Conservation (phyloP, 1,140 invertebrate genomes). For the Aphaenogaster floridana region DNA sequence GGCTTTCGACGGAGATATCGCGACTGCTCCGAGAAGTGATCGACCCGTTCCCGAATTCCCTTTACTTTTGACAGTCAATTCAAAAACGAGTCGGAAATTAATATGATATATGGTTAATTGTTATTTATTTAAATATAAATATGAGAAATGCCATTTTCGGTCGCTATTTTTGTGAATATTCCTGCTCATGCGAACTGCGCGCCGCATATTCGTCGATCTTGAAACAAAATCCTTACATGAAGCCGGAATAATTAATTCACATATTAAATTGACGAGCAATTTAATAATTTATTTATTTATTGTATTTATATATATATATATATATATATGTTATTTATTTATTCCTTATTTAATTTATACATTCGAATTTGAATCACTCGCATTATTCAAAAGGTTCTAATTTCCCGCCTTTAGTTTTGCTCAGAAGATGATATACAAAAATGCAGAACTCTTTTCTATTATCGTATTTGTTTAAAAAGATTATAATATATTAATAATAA, state of each 20-base stretch:
- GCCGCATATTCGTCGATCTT: too few relatives aligned
- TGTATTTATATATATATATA: too few relatives aligned
- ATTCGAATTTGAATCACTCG: not conserved
- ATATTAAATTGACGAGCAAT: too few relatives aligned
- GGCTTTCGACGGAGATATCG: not conserved
- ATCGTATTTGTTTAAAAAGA: not conserved
- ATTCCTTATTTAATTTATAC: too few relatives aligned
- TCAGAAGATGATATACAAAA: not conserved
- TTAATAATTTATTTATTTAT: too few relatives aligned
- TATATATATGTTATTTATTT: too few relatives aligned
- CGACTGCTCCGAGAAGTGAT: not conserved
- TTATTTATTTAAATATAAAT: not conserved
- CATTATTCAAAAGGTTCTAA: not conserved
- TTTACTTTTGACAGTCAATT: not conserved
- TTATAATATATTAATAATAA: not conserved
- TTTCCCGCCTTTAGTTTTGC: not conserved
- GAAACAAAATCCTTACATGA: too few relatives aligned
- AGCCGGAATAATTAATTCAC: too few relatives aligned
- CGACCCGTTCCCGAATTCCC: not conserved
- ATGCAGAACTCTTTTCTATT: not conserved
- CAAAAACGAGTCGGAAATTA: not conserved
- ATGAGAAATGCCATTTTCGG: too few relatives aligned
- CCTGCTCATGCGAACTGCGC: too few relatives aligned
- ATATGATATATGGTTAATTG: not conserved
- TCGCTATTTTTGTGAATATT: too few relatives aligned